Conservation (phyloP, 2,797 vertebrate genomes). For the Falco novaeseelandiae region DNA sequence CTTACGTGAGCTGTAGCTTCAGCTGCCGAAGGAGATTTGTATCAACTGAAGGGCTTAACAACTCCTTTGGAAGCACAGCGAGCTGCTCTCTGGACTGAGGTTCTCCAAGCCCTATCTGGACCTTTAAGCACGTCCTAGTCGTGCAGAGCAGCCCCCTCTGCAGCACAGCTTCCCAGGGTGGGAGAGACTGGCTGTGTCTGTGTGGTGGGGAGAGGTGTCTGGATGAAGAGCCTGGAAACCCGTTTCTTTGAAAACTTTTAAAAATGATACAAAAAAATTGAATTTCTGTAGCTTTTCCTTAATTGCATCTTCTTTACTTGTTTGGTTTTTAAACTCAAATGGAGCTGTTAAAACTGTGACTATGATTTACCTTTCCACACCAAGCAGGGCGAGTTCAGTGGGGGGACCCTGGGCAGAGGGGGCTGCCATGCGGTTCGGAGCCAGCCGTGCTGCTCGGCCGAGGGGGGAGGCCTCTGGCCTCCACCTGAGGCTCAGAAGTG, state of each 20-base stretch:
- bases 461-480: no score
- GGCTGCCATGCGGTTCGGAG: fast-evolving
- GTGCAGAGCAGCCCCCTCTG: neutral
- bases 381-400: fast-evolving
- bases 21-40: neutral
- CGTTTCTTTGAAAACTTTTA: neutral
- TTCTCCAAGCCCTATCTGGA: neutral
- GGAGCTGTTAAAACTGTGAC: neutral
- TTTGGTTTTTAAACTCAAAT: neutral
- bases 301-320: neutral
- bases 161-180: fast-evolving
- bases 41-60: neutral
- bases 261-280: neutral
- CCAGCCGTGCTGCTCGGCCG: fast-evolving
- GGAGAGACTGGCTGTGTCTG: fast-evolving
- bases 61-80: neutral
- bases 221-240: neutral
- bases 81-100: neutral
- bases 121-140: neutral
- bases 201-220: fast-evolving
- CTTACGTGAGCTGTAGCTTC: neutral
- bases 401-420: no score
- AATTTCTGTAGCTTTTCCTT: neutral
- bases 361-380: neutral
- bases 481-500: neutral